Base-by-base conservation (phyloP, 2,888 invertebrate genomes). In the Temnothorax ravouxi region DNA sequence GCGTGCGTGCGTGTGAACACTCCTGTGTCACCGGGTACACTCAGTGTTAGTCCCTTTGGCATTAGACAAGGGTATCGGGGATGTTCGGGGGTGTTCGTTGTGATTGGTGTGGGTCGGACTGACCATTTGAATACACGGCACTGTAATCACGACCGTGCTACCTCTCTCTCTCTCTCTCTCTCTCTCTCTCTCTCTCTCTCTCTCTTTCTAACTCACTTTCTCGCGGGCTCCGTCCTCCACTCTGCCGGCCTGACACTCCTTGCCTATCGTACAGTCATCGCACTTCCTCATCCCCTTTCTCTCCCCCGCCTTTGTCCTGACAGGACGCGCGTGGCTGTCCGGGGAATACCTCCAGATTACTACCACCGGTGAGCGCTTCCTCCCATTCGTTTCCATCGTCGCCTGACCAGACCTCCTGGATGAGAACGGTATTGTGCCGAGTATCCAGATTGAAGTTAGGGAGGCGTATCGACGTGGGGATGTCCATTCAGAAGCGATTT, bases 111-210 rank as follows among this genome's bases (percentile, higher is more conserved):
- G 93, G 93, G 92, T 92, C 92, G 88, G 92, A 91, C 92, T 93
- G 94, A 94, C 94, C 94, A 94, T 94, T 95, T 94, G 94, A 94
- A 94, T 95, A 94, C 93, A 93, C 93, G 94, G 91, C 87, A 92
- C 93, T 93, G 93, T 94, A 94, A 94, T 94, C 94, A 94, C 93
- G 94, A 92, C 93, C 91, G 89, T 87, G 91, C 90, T 88, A 84
- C 86, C 34, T 61, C 61, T 56, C 59, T 59, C 59, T 64, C 21
- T 66, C 87, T 83, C 86, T 87, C 85, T 79, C 82, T 67, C n/a
- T 64, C 21, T 66, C 87, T 83, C 86, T 87, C 85, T 79, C 82
- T 67, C 34, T 61, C 61, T 56, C 59, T 59, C 59, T 64, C 21
- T 66, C 87, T 83, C 86, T 87, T 86, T 79, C 82, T 67, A 56